A percentile compares a stretch with the other conserved stretches of the same genome.
Evolutionary conservation across 2,113 vertebrate species (phyloP).

Genomic region (Pavo muticus): DNA sequence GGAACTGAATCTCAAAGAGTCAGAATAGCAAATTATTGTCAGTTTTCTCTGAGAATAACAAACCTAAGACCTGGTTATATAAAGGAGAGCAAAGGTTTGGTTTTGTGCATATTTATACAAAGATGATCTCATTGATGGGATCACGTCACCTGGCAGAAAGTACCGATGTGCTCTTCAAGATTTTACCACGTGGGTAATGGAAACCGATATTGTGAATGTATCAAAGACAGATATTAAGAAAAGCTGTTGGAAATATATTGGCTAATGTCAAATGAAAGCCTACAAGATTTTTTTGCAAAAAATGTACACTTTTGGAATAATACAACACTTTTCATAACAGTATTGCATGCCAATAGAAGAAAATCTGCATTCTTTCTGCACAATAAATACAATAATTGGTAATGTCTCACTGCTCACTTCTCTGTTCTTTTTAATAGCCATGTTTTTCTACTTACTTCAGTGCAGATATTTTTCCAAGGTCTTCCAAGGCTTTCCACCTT

Average conservation of each 20-base stretch:
- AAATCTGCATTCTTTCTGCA: not conserved
- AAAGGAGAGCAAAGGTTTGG: not conserved
- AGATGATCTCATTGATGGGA: not conserved
- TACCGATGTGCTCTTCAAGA: not conserved
- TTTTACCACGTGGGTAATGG: not conserved
- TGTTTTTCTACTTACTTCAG: not conserved
- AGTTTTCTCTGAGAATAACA: not conserved
- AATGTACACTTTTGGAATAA: not conserved
- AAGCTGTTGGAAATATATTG: not conserved
- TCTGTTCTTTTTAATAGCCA: not conserved
- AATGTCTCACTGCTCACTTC: not conserved
- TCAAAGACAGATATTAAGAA: not conserved
- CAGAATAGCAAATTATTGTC: not conserved
- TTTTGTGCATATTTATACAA: not conserved
- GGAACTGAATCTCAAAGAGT: not conserved
- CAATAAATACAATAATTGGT: not conserved
- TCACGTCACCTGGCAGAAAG: not conserved
- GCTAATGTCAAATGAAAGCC: not conserved
- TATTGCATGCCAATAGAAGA: not conserved
- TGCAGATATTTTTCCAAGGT: not conserved
- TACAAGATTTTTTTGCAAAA: not conserved
- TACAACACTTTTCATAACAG: not conserved
- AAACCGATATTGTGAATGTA: not conserved
- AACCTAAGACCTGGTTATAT: not conserved
- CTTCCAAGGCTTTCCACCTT: not conserved